Percentiles rank a stretch among this genome's conserved stretches.
These are phyloP conservation scores for Formica selysi DNA, from an alignment of 1,140 invertebrate genomes.

Conservation along the genomic window DNA sequence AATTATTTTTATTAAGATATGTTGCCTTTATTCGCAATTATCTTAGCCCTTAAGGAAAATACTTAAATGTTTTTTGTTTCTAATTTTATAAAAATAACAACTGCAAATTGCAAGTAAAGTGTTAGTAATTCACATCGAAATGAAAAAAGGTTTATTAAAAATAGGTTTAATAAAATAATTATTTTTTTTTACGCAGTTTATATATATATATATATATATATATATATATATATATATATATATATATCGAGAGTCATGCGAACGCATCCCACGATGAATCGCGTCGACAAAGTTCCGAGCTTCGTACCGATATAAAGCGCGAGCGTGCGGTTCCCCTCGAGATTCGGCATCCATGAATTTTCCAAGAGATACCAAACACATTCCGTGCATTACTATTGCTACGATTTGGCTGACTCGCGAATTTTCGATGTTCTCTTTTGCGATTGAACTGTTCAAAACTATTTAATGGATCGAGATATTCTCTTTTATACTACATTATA, in stretches of 20 bases:
- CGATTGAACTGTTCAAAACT: not conserved
- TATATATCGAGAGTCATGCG: not conserved
- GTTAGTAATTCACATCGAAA: too few relatives aligned
- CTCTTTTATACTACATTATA: too few relatives aligned
- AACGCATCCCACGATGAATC: conserved; percentile 8
- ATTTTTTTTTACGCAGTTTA: not conserved
- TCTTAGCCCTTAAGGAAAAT: not conserved
- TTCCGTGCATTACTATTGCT: not conserved
- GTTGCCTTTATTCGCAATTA: too few relatives aligned
- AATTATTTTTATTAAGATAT: not conserved
- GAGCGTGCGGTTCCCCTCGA: not conserved
- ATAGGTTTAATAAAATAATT: conserved; percentile 20
- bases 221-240: conserved; percentile 12
- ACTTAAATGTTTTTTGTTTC: not conserved
- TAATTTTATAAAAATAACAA: not conserved
- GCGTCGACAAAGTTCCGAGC: conserved; percentile 13
- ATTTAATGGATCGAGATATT: not conserved
- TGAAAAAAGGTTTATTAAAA: not conserved
- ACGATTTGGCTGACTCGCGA: not conserved
- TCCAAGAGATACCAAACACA: conserved; percentile 11
- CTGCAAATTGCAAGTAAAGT: not conserved
- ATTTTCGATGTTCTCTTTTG: not conserved
- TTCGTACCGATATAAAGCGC: not conserved
- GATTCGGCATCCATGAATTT: conserved; percentile 24
- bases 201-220: not conserved